Percentiles rank a stretch among this genome's conserved stretches.
Conservation (phyloP, 2,113 vertebrate genomes). For the Ciconia boyciana region DNA sequence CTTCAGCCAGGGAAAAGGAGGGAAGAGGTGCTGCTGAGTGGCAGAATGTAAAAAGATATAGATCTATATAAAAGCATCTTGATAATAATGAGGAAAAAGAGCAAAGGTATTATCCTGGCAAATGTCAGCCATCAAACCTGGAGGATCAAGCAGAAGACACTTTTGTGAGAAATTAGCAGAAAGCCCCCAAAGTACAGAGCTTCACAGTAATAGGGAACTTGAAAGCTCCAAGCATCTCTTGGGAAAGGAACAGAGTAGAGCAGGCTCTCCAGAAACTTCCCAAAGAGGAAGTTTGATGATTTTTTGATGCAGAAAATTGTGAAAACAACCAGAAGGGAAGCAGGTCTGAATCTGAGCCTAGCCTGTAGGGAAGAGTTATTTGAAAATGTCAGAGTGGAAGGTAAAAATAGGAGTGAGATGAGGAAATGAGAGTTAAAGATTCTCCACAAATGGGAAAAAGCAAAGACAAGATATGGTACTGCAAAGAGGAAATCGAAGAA, state of each 20-base stretch:
- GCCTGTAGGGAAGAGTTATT: not conserved
- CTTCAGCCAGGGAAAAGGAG: not conserved
- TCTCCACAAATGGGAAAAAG: not conserved
- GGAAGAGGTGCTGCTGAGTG: not conserved
- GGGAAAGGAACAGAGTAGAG: not conserved
- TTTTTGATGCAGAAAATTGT: slow-evolving; percentile 8
- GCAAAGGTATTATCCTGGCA: not conserved
- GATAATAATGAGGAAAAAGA: not conserved
- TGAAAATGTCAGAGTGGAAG: slow-evolving; percentile 17
- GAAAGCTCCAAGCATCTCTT: not conserved
- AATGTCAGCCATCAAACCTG: not conserved
- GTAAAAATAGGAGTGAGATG: not conserved
- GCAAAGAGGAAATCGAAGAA: not conserved
- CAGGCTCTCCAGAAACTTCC: not conserved
- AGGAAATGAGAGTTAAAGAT: not conserved
- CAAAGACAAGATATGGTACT: not conserved
- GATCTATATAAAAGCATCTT: not conserved
- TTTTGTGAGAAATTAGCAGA: not conserved
- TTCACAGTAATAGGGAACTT: not conserved
- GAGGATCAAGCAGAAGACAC: not conserved
- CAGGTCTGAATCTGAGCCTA: not conserved
- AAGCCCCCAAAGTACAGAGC: not conserved
- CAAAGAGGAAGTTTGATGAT: not conserved
- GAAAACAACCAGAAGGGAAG: not conserved
- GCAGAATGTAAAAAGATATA: not conserved